Base-by-base conservation (phyloP, 2,113 vertebrate species). In the Cacatua alba region DNA sequence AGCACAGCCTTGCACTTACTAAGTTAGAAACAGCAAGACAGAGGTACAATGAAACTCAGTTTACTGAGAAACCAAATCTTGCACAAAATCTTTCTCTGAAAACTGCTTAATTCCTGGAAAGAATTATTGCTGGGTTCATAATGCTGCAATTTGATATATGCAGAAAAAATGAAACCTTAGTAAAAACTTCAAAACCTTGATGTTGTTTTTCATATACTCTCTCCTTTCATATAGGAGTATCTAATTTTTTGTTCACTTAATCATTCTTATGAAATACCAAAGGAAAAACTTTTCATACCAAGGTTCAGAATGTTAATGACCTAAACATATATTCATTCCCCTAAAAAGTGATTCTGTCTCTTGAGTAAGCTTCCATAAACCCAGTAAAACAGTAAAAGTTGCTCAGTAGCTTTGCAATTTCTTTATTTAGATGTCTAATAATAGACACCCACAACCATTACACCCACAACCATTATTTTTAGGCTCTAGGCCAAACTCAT, bases 131-230 rank as follows among this genome's bases (percentile, higher is more conserved):
- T 82, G 4, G 14, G 23, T 29, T 79, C 33, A 71, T 77, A 43
- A 53, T 25, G 2, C 15, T 28, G 8, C 46, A 21, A 74, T 74
- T 77, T 87, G 14, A 60, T 17, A 29, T 53, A 76, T 19, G 3
- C 3, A 65, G 28, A 53, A 72, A 86, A 43, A 16, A 0, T 1
- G 0, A 57, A 55, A 48, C 5, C 7, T n/a, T 14, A 55, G 3
- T 17, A 48, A 31, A 49, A 41, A 77, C 43, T 85, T 46, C 20
- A 80, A 80, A 84, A 64, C 2, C 6, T 39, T 65, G 23, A 74
- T 46, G 5, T 29, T 77, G 9, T 81, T 82, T 39, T 92, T 91
- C 43, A 75, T 41, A 43, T 11, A 57, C 13, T 57, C 10, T 29
- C n/a, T 68, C 5, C 57, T 84, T 86, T 72, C 65, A 70, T 52